Evolutionary conservation across 1,140 invertebrate species (phyloP), one percentile per base, ranked within the genome.

Genomic region (Papilio polytes): DNA sequence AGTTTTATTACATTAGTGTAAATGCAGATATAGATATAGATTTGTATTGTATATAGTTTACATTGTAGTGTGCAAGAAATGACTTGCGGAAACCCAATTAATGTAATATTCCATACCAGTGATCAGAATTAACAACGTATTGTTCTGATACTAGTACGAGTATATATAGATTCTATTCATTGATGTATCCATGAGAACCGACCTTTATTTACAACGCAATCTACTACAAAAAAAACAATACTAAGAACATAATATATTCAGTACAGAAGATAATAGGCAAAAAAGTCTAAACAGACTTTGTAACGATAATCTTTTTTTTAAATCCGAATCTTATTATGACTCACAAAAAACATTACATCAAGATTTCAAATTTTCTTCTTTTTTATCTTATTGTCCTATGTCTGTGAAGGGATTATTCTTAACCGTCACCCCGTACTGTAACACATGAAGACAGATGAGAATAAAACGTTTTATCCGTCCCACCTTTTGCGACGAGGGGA

Each of bases 121-220:
- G 18, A 48, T 74, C 36, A 36, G 56, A 63, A 31, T 59, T 22
- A 56, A 59, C 31, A 20, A 74, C 31, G 20, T 74, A 51, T 72
- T 66, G 63, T 20, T 8, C 36, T 22, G 41, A 70, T 36, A 36
- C 31, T 36, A 3, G 1, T 31, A 31, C 3, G 31, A 31, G 3
- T 31, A 18, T 13, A 15, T 15, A 1, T n/a, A 48, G 10, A 36
- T 31, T 20, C 36, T 13, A 66, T 63, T 26, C 20, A 20, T 41
- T 1, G 20, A 20, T 20, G 7, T 59, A 63, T 22, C 2, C 8
- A 26, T 26, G 59, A 9, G 53, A 51, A 51, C 6, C 18, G n/a
- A 59, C 53, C 53, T 59, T 20, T 59, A 56, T 41, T 8, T 41
- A 59, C n/a, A 22, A n/a, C 15, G 53, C 53, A 59, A 59, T 9